phyloP scores from a whole-genome alignment of 2,888 invertebrate genomes.

The Nowickia ferox region DNA sequence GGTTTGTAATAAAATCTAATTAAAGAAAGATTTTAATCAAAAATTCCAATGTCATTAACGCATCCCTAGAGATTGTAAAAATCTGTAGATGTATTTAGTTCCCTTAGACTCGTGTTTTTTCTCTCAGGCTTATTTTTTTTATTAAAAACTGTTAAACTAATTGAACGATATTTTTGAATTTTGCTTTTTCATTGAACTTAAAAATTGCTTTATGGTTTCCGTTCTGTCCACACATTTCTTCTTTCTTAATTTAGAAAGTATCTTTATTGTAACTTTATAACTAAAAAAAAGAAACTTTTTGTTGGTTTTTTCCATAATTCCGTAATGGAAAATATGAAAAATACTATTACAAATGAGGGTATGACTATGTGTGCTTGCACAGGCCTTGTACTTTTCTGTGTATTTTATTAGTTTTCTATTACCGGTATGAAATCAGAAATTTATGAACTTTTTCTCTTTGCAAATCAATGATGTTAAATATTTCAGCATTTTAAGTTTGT shows the following conservation, averaged over 20 bases:
- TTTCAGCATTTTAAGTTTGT: constrained; percentile 1
- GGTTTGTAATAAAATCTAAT: constrained; percentile 61
- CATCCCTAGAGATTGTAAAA: constrained; percentile 27
- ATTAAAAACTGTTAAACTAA: constrained; percentile 5
- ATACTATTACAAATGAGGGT: background rate
- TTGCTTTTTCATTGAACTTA: constrained; percentile 25
- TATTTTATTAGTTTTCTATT: constrained; percentile 41
- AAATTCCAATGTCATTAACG: constrained; percentile 63
- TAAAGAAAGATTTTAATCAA: constrained; percentile 63
- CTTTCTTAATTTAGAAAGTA: constrained; percentile 26
- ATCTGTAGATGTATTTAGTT: background rate
- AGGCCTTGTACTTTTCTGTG: constrained; percentile 15
- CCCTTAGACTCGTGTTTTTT: background rate
- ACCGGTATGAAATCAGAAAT: constrained; percentile 38
- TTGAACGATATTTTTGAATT: constrained; percentile 23
- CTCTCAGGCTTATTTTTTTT: background rate
- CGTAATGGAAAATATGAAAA: constrained; percentile 20
- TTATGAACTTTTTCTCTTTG: constrained; percentile 9
- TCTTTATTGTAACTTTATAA: constrained; percentile 2
- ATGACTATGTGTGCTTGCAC: background rate
- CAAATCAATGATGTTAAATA: background rate
- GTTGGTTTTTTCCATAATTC: constrained; percentile 11
- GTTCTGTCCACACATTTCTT: background rate
- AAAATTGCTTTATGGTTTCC: background rate
- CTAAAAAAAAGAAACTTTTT: constrained; percentile 14